phyloP scores from a whole-genome alignment of 2,113 vertebrate species.

The Hemibagrus wyckioides region DNA sequence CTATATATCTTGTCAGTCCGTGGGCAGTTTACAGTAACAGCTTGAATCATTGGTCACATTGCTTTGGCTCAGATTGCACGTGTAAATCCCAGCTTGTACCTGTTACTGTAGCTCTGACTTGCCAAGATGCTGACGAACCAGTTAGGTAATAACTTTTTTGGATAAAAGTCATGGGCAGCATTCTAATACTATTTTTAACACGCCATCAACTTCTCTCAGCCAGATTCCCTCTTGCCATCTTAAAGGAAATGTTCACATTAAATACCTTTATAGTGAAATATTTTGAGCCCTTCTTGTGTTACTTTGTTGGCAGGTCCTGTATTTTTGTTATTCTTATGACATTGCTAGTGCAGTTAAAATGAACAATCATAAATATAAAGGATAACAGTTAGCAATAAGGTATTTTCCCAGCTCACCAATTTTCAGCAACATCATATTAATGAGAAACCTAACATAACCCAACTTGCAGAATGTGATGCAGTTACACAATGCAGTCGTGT shows the following conservation, averaged over 20 bases:
- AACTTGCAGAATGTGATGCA: not conserved
- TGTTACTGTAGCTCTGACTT: conserved; percentile 13
- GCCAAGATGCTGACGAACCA: not conserved
- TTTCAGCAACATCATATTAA: not conserved
- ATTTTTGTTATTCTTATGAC: not conserved
- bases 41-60: not conserved
- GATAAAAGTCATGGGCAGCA: not conserved
- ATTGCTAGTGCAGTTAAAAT: not conserved
- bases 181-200: conserved; percentile 21
- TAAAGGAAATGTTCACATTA: not conserved
- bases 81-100: not conserved
- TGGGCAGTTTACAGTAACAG: conserved; percentile 12
- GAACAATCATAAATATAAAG: not conserved
- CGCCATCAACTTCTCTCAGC: not conserved
- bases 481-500: not conserved
- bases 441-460: too few relatives aligned
- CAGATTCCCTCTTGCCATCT: not conserved
- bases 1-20: conserved; percentile 25
- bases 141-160: not conserved
- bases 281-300: not conserved
- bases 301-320: not conserved
- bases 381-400: not conserved
- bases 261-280: not conserved
- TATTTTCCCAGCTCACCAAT: not conserved
- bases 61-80: conserved; percentile 16